Evolutionary conservation across 2,888 invertebrate genomes (phyloP).

Genomic region (Osmoderma eremita): DNA sequence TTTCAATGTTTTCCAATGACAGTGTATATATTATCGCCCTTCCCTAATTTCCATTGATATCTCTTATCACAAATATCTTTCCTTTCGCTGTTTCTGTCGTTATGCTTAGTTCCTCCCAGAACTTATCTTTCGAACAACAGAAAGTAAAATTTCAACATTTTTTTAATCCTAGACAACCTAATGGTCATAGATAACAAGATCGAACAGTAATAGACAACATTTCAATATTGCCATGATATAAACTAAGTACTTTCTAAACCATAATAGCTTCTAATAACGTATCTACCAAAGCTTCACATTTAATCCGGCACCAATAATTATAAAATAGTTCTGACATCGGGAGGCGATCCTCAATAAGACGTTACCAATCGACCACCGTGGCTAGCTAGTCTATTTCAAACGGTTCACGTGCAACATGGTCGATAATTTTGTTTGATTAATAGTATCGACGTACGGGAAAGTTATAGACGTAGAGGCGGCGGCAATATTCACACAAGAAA

Average conservation of each 20-base stretch:
- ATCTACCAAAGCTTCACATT: constrained; percentile 15
- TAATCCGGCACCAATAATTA: constrained; percentile 28
- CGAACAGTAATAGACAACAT: neutral
- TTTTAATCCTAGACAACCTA: too few relatives aligned
- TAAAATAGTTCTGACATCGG: constrained; percentile 31
- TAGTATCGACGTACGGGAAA: constrained; percentile 41
- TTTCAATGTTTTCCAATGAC: too few relatives aligned
- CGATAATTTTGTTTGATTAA: constrained; percentile 47
- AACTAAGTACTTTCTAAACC: constrained; percentile 18
- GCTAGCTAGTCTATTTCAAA: constrained; percentile 31
- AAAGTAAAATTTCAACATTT: too few relatives aligned
- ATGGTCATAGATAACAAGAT: constrained; percentile 2
- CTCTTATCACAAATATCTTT: too few relatives aligned
- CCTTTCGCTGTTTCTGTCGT: too few relatives aligned
- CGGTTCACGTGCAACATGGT: constrained; percentile 39
- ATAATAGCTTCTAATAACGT: constrained; percentile 25
- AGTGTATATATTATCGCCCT: too few relatives aligned
- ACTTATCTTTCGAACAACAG: too few relatives aligned
- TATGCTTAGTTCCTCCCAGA: too few relatives aligned
- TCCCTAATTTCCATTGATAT: too few relatives aligned
- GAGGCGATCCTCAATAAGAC: constrained; percentile 27
- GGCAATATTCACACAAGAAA: constrained; percentile 7
- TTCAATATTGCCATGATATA: constrained; percentile 6
- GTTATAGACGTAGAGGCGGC: constrained; percentile 27
- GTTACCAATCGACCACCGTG: constrained; percentile 34